Evolutionary conservation across 2,888 invertebrate species (phyloP).

Genomic region (Geophilus truncorum): DNA sequence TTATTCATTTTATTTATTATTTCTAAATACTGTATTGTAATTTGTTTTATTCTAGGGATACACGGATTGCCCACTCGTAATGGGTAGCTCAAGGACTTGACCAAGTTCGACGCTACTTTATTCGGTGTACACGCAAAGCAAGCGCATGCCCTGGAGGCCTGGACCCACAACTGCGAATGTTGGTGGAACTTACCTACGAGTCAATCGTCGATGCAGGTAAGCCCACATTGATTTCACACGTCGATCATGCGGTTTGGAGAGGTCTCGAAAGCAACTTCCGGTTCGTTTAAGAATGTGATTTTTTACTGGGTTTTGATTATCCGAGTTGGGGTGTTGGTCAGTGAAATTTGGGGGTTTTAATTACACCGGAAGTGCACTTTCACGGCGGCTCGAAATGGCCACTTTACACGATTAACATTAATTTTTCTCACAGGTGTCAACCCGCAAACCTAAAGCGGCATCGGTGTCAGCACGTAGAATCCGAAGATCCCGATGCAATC

Average conservation of each 20-base stretch:
- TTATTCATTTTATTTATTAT: background rate
- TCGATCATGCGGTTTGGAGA: no score
- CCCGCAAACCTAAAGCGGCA: slow-evolving; percentile 76
- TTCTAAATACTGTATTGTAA: background rate
- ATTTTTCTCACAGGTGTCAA: slow-evolving; percentile 59
- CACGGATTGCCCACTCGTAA: slow-evolving; percentile 72
- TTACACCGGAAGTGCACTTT: no score
- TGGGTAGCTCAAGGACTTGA: slow-evolving; percentile 75
- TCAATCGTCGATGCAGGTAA: slow-evolving; percentile 79
- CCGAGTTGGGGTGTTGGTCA: no score
- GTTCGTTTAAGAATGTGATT: no score
- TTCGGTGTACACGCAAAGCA: slow-evolving; percentile 89
- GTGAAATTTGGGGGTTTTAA: no score
- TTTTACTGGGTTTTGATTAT: no score
- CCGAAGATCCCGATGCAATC: slow-evolving; percentile 72
- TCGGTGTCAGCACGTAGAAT: slow-evolving; percentile 87
- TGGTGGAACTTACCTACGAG: slow-evolving; percentile 89
- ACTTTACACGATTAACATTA: no score
- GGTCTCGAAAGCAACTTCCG: no score
- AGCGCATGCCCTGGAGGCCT: slow-evolving; percentile 81
- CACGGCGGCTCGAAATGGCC: no score
- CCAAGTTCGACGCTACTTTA: slow-evolving; percentile 78
- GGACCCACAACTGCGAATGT: slow-evolving; percentile 84
- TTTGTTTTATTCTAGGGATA: slow-evolving; percentile 55
- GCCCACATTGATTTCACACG: no score